Base-by-base conservation (phyloP, 2,888 invertebrate genomes). In the Alloplasta piceator region DNA sequence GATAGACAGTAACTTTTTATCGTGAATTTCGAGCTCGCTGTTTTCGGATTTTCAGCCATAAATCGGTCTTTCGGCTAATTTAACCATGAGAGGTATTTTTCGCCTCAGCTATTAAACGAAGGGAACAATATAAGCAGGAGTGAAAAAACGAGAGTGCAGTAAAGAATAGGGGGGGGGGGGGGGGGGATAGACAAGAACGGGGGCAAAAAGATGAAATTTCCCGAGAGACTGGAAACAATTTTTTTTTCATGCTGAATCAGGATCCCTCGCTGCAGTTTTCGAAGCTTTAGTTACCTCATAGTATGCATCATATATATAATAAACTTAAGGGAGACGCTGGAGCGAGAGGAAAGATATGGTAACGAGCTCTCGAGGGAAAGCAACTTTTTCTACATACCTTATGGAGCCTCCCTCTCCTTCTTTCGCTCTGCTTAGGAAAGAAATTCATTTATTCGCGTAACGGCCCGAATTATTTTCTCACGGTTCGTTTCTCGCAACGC, bases 271-370 rank as follows among this genome's bases (percentile, higher is more conserved):
- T 67, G 70, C 58, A 50, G 43, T 52, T 72, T 12, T 7, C 50
- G 43, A 66, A 75, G 39, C 43, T 75, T 75, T 41, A 41, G 26
- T 26, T 26, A 26, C 26, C 26, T 26, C 39, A 50, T 14, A 36
- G 10, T 56, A 10, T 56, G 36, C n/a, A 43, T 10, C 1, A 36
- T 41, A 68, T 5, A 38, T 48, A 7, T 70, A 26, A 26, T 26
- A 26, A 26, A 70, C 68, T 6, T 16, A 48, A 9, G 43, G 58
- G 50, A 66, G 50, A 55, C 16, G 38, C 56, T 58, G 10, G 16
- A 75, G 70, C 68, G 73, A 60, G 43, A 64, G 63, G 52, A 6
- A 26, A 76, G 50, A 77, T 73, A 68, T 61, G 76, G 72, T 77
- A 80, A 80, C 67, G 80, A 77, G 76, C 72, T 64, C 50, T 26